Evolutionary conservation across 1,140 invertebrate genomes (phyloP).

Genomic region (Anthonomus grandis): DNA sequence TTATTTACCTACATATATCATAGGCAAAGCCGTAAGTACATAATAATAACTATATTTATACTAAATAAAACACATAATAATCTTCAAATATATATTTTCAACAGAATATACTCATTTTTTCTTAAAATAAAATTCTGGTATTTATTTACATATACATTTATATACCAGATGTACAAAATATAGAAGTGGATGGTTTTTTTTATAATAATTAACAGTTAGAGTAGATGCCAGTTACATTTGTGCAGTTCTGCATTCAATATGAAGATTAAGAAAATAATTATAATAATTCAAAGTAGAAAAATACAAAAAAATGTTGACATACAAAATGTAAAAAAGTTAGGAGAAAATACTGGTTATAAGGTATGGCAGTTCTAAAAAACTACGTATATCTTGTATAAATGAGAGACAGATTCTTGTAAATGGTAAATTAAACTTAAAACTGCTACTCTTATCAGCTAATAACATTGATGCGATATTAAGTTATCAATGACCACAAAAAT

Average conservation of each 20-base stretch:
- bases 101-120: neutral
- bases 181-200: neutral
- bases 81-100: neutral
- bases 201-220: neutral
- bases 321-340: neutral
- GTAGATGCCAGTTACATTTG: neutral
- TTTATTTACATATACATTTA: neutral
- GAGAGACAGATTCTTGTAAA: too few species aligned
- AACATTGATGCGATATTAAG: too few species aligned
- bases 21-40: neutral
- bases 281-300: neutral
- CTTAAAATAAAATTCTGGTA: neutral
- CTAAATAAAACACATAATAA: neutral
- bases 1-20: neutral
- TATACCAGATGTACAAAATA: neutral
- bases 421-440: too few species aligned
- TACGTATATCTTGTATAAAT: too few species aligned
- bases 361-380: neutral
- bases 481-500: too few species aligned
- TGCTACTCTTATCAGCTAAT: too few species aligned
- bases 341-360: neutral
- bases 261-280: neutral
- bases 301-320: neutral
- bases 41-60: neutral
- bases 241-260: neutral